Percentiles rank a stretch among this genome's conserved stretches.
Conservation (phyloP, 2,888 invertebrate genomes). For the Calephelis perditalis region DNA sequence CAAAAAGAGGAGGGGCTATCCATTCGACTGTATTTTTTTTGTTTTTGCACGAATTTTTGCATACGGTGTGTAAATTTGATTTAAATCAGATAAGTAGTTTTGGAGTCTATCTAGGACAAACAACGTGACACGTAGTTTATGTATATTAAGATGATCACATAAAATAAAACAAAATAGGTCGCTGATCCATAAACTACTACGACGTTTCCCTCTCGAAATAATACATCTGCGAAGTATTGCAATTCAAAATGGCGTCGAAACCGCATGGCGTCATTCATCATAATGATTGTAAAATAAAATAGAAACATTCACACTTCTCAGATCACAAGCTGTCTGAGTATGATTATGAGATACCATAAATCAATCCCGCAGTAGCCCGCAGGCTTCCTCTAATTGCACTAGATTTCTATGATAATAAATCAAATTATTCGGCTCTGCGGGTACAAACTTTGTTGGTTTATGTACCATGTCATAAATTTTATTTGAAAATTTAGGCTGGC, state of each 20-base stretch:
- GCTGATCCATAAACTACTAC: not conserved
- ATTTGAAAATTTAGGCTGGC: conserved; percentile 41
- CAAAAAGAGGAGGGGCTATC: too few species aligned
- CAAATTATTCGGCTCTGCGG: conserved; percentile 62
- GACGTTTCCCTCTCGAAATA: conserved; percentile 1
- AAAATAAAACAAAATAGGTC: too few species aligned
- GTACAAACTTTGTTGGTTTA: conserved; percentile 49
- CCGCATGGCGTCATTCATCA: conserved; percentile 42
- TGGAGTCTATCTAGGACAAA: too few species aligned
- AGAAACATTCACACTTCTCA: conserved; percentile 45
- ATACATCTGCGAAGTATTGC: conserved; percentile 19
- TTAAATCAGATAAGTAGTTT: too few species aligned
- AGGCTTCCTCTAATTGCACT: conserved; percentile 64
- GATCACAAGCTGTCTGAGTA: conserved; percentile 56
- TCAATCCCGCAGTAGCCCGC: conserved; percentile 67
- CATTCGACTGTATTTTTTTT: too few species aligned
- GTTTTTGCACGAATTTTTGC: too few species aligned
- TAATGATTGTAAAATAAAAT: conserved; percentile 62
- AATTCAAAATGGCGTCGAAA: conserved; percentile 56
- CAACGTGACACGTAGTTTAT: too few species aligned
- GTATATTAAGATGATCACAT: too few species aligned
- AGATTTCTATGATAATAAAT: conserved; percentile 61
- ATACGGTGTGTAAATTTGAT: too few species aligned
- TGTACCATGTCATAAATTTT: conserved; percentile 45
- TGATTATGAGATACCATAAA: conserved; percentile 71